Base-by-base conservation (phyloP, 2,797 vertebrate species). In the Crocodylus rhombifer region DNA sequence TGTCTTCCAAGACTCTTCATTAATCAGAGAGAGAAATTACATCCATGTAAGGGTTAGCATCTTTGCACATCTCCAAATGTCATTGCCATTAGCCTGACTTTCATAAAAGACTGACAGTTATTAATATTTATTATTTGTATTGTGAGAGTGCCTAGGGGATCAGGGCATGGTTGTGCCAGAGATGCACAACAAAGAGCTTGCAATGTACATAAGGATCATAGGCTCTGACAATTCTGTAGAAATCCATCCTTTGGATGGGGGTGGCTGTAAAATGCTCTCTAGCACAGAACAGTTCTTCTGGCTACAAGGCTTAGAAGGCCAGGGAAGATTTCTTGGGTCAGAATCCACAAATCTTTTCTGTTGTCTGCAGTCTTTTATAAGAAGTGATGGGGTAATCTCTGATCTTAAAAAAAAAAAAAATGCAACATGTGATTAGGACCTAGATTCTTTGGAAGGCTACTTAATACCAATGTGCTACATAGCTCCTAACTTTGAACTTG, bases 401-500 rank as follows among this genome's bases (percentile, higher is more conserved):
- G 0, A 15, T 20, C 16, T 67, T 67, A 30, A n/a, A 20, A 20
- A 17, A 18, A 30, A 65, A 65, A 65, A 17, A 65, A 67, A 33
- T 11, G 9, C 18, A 69, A 11, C 30, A 20, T 69, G 89, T n/a
- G 64, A 36, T 13, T 87, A 69, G 71, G 36, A 76, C 56, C 15
- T 89, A 9, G 26, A 88, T 80, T 74, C 51, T 94, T 86, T 36
- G 71, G 42, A n/a, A 82, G 74, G 17, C 17, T 11, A 12, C 15
- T 64, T 82, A 56, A 80, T 85, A n/a, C 36, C 79, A 6, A 30
- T 89, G 16, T 7, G 8, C 4, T 82, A 62, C 30, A 12, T 76
- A 63, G 91, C 84, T 73, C 82, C 78, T 84, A 91, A 51, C 23
- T 28, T 84, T 91, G 28, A 26, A 89, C 74, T 33, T 82, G 5